Evolutionary conservation across 2,113 vertebrate genomes (phyloP).

Genomic region (Ginglymostoma cirratum): DNA sequence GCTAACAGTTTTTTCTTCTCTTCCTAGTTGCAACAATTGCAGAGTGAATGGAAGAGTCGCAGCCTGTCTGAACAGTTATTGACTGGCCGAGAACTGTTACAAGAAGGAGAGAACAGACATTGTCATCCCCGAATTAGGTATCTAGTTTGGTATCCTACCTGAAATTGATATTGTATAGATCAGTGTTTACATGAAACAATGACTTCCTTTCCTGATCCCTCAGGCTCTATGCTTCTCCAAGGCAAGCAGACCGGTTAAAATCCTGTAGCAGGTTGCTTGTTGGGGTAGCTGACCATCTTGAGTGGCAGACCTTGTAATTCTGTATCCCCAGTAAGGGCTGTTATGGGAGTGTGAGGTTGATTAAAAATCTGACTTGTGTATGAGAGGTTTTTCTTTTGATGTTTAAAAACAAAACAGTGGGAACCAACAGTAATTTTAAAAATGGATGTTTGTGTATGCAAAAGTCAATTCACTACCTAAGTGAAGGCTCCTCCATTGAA

Average conservation of each 20-base stretch:
- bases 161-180: background rate
- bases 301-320: background rate
- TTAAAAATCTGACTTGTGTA: background rate
- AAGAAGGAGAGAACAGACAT: slow-evolving; percentile 62
- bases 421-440: background rate
- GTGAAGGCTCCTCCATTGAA: background rate
- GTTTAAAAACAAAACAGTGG: background rate
- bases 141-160: background rate
- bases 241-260: too few species aligned
- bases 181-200: background rate
- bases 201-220: background rate
- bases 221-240: too few species aligned
- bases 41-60: slow-evolving; percentile 78
- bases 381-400: background rate
- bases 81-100: slow-evolving; percentile 74
- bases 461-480: background rate
- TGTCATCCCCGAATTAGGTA: slow-evolving; percentile 85
- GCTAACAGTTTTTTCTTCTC: background rate
- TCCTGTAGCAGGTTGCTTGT: background rate
- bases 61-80: slow-evolving; percentile 71
- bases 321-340: background rate
- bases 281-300: background rate
- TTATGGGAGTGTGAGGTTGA: background rate
- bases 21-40: slow-evolving; percentile 71
- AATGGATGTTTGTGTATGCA: background rate